Conservation (phyloP, 2,113 vertebrate species). For the Platysteira castanea region DNA sequence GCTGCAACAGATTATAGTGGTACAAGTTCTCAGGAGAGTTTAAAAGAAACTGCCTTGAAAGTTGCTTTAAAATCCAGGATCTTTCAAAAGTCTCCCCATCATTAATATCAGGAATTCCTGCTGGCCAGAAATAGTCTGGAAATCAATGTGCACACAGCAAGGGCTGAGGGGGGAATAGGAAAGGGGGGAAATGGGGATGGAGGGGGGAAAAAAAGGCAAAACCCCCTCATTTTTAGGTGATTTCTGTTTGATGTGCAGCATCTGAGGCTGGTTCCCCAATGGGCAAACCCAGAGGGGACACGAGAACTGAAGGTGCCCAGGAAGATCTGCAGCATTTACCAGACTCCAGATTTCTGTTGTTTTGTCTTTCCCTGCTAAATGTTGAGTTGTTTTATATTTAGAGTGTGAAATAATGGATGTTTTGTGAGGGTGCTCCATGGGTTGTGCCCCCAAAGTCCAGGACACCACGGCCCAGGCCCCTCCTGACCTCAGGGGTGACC, state of each 20-base stretch:
- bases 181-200: accelerated
- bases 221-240: accelerated
- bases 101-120: background rate
- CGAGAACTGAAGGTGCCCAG: too few species aligned
- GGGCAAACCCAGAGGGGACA: background rate
- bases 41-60: background rate
- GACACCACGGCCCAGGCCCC: background rate
- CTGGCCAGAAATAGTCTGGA: background rate
- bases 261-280: too few species aligned
- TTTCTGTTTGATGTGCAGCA: background rate
- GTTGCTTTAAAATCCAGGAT: background rate
- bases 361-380: background rate
- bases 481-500: background rate
- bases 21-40: background rate
- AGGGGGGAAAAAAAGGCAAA: background rate
- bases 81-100: background rate
- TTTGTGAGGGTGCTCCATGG: background rate
- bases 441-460: background rate
- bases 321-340: background rate
- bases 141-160: background rate
- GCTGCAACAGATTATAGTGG: background rate
- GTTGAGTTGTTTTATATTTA: background rate
- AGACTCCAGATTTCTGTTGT: accelerated
- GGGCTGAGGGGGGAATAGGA: too few species aligned
- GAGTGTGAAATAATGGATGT: accelerated